Conservation (phyloP, 2,113 vertebrate genomes). For the Athene cunicularia region DNA sequence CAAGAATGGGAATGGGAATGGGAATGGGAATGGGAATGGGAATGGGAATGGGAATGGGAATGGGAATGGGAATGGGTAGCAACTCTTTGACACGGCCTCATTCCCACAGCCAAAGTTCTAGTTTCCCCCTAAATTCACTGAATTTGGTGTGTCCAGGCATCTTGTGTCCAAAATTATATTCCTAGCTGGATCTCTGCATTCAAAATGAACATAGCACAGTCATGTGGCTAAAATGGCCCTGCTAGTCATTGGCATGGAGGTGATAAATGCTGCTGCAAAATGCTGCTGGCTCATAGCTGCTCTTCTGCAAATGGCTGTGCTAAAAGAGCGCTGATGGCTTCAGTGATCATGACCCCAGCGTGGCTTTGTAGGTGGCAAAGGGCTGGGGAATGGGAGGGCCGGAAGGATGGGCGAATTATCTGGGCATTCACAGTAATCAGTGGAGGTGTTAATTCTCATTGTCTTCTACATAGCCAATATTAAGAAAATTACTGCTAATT, state of each 20-base stretch:
- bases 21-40: background rate
- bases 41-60: background rate
- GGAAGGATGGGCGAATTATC: background rate
- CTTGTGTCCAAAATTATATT: background rate
- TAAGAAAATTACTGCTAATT: background rate
- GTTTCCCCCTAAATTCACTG: background rate
- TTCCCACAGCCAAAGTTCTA: background rate
- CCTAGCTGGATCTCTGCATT: background rate
- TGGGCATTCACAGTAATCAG: background rate
- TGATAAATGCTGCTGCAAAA: background rate
- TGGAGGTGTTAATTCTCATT: background rate
- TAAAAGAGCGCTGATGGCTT: background rate
- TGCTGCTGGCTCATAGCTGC: background rate
- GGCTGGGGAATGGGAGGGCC: background rate
- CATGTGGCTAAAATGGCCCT: background rate
- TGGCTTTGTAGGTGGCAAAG: background rate
- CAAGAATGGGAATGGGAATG: background rate
- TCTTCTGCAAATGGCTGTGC: background rate
- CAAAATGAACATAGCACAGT: background rate
- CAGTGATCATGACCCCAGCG: accelerated
- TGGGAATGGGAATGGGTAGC: background rate
- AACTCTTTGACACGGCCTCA: background rate
- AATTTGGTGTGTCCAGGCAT: background rate
- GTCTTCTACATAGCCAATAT: background rate
- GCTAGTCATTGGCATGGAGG: background rate